Base-by-base conservation (phyloP, 2,113 vertebrate species). In the Oncorhynchus clarkii region DNA sequence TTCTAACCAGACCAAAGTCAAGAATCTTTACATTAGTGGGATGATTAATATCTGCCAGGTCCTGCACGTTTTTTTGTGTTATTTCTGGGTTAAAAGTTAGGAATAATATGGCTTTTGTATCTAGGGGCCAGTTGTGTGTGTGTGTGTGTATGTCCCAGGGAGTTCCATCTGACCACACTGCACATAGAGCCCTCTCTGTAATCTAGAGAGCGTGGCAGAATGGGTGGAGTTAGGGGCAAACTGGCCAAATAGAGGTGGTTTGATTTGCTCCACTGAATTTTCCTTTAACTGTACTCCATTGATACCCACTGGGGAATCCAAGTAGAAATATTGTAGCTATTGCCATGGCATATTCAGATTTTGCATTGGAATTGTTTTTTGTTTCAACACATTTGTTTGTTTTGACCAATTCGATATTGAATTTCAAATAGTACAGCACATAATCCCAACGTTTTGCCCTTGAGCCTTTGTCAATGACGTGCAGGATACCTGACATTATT, bases 151-250 rank as follows among this genome's bases (percentile, higher is more conserved):
- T 18, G 3, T 54, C 51, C 67, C 29, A 29, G 18, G 31, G 1
- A n/a, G 66, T 39, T 67, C 26, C 66, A 67, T 67, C 66, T 67
- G 67, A 68, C 65, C 65, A n/a, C 12, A 29, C 5, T 68, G 66
- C 67, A 68, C 67, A 68, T 29, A 68, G 18, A 34, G 67, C 6
- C 31, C 67, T 20, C 67, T 68, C 14, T 68, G 67, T 20, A 1
- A 18, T 18, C 2, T 14, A 68, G 67, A 68, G 14, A 9, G 67
- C 67, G 31, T 68, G 67, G 67, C 67, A 68, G 31, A 8, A n/a
- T 34, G 24, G 26, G 13, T 24, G 65, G 65, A 67, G 65, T 26
- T 27, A 67, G 65, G 31, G 16, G 29, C 14, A 22, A 22, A 62
- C n/a, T 62, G n/a, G 7, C 59, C n/a, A 62, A 62, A 57, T 57